Evolutionary conservation across 1,140 invertebrate genomes (phyloP).

Genomic region (Potamilus streckersoni): DNA sequence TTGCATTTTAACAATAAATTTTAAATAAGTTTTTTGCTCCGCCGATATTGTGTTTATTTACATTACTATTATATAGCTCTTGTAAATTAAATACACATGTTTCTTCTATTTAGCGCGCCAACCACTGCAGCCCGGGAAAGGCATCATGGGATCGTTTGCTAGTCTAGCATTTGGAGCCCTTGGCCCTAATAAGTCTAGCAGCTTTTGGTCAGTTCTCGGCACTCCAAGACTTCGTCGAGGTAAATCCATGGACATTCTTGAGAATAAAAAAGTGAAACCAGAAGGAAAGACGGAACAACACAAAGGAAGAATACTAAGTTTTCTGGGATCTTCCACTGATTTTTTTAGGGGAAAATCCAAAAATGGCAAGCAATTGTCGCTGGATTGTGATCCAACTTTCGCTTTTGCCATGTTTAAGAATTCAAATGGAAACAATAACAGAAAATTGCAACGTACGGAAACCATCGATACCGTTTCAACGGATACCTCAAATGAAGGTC

Average conservation of each 20-base stretch:
- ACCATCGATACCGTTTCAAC: conserved; percentile 32
- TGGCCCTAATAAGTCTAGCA: conserved; percentile 34
- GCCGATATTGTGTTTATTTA: no score
- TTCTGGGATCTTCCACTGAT: conserved; percentile 29
- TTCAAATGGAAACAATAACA: conserved; percentile 26
- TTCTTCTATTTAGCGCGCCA: conserved; percentile 23
- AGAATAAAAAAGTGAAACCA: conserved; percentile 18
- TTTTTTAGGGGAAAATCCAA: conserved; percentile 17
- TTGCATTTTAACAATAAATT: no score
- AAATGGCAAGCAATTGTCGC: conserved; percentile 23
- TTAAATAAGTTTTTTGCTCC: no score
- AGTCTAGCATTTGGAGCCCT: conserved; percentile 45
- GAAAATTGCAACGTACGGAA: conserved; percentile 19
- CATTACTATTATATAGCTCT: no score
- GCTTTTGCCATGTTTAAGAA: conserved; percentile 3
- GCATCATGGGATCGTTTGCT: conserved; percentile 47
- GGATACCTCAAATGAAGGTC: conserved; percentile 12
- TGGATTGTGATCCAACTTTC: conserved; percentile 29
- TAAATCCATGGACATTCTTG: conserved; percentile 33
- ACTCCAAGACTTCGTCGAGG: conserved; percentile 42
- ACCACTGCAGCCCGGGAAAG: conserved; percentile 25
- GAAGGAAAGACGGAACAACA: conserved; percentile 13
- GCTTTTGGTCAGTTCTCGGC: conserved; percentile 43
- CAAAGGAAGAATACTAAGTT: conserved; percentile 19
- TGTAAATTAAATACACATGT: no score